Evolutionary conservation across 2,797 vertebrate genomes (phyloP).

Genomic region (Chaenodraco wilsoni): DNA sequence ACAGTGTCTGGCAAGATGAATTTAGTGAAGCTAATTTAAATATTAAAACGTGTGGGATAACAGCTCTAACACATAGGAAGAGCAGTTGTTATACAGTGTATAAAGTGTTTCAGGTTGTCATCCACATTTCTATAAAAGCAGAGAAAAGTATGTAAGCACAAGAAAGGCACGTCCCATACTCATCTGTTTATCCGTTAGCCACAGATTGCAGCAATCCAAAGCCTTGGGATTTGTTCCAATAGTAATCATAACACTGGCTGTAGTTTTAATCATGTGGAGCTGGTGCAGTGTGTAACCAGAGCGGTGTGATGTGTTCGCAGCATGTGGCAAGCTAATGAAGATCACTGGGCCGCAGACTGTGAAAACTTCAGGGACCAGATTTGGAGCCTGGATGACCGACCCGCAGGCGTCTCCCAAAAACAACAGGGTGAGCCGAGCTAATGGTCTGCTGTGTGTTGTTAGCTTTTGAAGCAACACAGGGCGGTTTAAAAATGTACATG

Average conservation of each 20-base stretch:
- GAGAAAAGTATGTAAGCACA: neutral
- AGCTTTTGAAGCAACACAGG: slow-evolving; percentile 28
- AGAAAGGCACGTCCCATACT: neutral
- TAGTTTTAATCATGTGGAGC: slow-evolving; percentile 31
- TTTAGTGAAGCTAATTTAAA: slow-evolving; percentile 44
- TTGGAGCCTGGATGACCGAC: slow-evolving; percentile 99
- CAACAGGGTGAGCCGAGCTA: slow-evolving; percentile 87
- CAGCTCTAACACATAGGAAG: slow-evolving; percentile 10
- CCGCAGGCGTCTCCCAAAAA: slow-evolving; percentile 91
- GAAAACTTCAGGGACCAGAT: slow-evolving; percentile 96
- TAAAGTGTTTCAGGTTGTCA: slow-evolving; percentile 5
- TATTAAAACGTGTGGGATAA: slow-evolving; percentile 29
- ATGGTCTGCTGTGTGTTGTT: slow-evolving; percentile 1
- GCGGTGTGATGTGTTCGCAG: slow-evolving; percentile 82
- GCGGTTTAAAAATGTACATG: slow-evolving; percentile 33
- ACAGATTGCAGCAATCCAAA: slow-evolving; percentile 42
- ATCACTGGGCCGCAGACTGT: slow-evolving; percentile 95
- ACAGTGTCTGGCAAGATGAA: slow-evolving; percentile 47
- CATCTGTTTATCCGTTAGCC: neutral
- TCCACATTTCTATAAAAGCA: slow-evolving; percentile 6
- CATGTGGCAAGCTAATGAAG: slow-evolving; percentile 98
- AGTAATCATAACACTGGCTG: slow-evolving; percentile 53
- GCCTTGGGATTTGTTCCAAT: slow-evolving; percentile 38
- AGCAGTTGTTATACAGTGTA: neutral
- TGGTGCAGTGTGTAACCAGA: slow-evolving; percentile 26